A percentile compares a stretch with the other conserved stretches of the same genome.
Evolutionary conservation across 2,888 invertebrate genomes (phyloP).

Genomic region (Epirrita christyi): DNA sequence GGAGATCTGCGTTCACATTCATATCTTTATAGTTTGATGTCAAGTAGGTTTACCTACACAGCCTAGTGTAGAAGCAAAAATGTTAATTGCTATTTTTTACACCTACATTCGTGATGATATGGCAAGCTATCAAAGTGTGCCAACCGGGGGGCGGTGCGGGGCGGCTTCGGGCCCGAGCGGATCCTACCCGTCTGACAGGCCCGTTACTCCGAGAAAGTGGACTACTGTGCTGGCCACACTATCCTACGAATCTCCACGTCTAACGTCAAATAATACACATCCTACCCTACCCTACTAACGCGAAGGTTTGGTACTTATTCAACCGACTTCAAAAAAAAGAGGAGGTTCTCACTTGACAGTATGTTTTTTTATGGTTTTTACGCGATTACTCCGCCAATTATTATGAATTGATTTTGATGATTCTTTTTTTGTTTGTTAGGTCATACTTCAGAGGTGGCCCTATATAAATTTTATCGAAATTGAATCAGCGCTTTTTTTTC

Average conservation of each 20-base stretch:
- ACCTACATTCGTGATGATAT: conserved; percentile 1
- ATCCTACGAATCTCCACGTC: conserved; percentile 33
- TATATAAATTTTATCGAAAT: no score
- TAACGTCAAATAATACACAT: conserved; percentile 11
- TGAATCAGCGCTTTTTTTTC: no score
- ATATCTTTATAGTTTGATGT: neutral
- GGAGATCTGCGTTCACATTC: neutral
- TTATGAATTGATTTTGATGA: no score
- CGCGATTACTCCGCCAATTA: no score
- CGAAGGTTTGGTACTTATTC: no score
- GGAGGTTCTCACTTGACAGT: no score
- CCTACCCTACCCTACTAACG: no score
- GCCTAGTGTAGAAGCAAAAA: neutral
- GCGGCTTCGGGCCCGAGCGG: conserved; percentile 39
- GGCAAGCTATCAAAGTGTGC: conserved; percentile 43
- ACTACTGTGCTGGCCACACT: conserved; percentile 33
- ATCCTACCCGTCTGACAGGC: conserved; percentile 44
- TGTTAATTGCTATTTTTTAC: conserved; percentile 4
- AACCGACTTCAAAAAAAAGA: no score
- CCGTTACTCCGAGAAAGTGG: conserved; percentile 64
- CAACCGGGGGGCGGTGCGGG: conserved; percentile 38
- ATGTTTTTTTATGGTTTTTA: no score
- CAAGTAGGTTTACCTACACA: neutral
- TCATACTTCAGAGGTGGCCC: no score
- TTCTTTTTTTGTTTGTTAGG: no score